A percentile compares a stretch with the other conserved stretches of the same genome.
phyloP scores from a whole-genome alignment of 2,113 vertebrate species.

The Parus major region DNA sequence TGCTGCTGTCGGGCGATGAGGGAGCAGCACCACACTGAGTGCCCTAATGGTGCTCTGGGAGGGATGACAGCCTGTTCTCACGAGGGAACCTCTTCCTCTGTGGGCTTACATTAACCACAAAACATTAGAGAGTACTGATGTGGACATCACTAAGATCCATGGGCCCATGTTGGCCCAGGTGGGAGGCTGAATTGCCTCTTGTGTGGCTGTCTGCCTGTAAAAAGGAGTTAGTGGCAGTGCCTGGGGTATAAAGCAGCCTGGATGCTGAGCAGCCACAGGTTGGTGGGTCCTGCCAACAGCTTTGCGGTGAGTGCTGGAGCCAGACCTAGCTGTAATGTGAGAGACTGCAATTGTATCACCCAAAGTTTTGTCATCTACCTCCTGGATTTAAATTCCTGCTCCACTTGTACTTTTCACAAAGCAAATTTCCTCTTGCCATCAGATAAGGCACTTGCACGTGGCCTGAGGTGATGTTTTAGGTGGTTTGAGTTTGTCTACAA shows the following conservation, averaged over 20 bases:
- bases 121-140: neutral
- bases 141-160: neutral
- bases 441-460: neutral
- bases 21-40: fast-evolving
- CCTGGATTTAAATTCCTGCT: neutral
- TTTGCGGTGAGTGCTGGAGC: neutral
- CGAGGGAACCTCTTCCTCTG: neutral
- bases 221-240: neutral
- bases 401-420: neutral
- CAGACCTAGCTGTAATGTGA: neutral
- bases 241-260: neutral
- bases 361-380: neutral
- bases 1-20: neutral
- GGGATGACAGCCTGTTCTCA: neutral
- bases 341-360: neutral
- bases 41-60: neutral
- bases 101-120: neutral
- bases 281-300: neutral
- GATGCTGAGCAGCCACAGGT: neutral
- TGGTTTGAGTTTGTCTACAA: neutral
- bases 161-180: too few relatives aligned
- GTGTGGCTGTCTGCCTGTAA: neutral
- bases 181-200: neutral
- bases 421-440: neutral
- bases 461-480: neutral